phyloP scores from a whole-genome alignment of 2,888 invertebrate species.

The Thereva unica region DNA sequence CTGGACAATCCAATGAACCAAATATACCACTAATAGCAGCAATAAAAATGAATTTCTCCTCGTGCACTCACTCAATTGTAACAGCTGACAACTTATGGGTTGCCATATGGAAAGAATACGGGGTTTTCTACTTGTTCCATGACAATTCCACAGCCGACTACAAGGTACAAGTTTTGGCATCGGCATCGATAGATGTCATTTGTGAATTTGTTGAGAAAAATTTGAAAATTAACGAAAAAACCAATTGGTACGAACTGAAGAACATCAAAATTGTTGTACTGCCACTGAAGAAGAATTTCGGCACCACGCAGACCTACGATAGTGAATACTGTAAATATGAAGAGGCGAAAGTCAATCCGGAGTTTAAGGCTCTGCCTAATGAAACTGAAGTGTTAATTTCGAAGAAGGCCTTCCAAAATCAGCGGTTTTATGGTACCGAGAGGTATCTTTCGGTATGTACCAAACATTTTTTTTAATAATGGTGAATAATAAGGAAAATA shows the following conservation, averaged over 20 bases:
- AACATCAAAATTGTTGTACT: slow-evolving; percentile 35
- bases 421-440: slow-evolving; percentile 37
- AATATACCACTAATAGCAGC: slow-evolving; percentile 36
- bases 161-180: not conserved
- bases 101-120: slow-evolving; percentile 43
- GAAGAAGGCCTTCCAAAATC: not conserved
- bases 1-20: slow-evolving; percentile 27
- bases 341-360: not conserved
- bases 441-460: slow-evolving; percentile 39
- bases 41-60: slow-evolving; percentile 24
- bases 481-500: not conserved
- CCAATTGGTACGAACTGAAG: slow-evolving; percentile 40
- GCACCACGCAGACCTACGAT: not conserved
- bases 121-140: slow-evolving; percentile 41
- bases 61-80: slow-evolving; percentile 38
- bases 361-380: not conserved
- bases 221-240: not conserved
- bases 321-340: not conserved
- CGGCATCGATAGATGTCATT: not conserved
- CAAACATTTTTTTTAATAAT: not conserved
- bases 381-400: not conserved
- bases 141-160: slow-evolving; percentile 2
- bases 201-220: not conserved
- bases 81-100: slow-evolving; percentile 33
- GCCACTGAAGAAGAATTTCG: slow-evolving; percentile 35